Evolutionary conservation across 2,113 vertebrate species (phyloP), one percentile per base, ranked within the genome.

Genomic region (Cynoglossus semilaevis): DNA sequence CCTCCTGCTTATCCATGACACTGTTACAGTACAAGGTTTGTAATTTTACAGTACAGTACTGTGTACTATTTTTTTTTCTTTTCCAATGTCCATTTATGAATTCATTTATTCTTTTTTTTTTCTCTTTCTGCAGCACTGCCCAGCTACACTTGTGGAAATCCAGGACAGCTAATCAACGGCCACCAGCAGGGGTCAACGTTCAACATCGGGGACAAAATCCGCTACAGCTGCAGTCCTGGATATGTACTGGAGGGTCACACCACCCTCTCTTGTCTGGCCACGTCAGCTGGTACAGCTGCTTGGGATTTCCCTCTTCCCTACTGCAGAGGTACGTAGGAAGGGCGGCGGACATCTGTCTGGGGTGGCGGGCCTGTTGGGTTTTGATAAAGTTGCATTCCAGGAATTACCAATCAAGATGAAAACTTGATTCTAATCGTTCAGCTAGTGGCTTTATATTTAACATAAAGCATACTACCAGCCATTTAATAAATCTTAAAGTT

Each of bases 271-370:
- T 99, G 97, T 84, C 92, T 96, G 0, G 92, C 94, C 48, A 91
- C 81, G 18, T 92, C 90, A 0, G 90, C 93, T 2, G 92, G 91
- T 19, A 92, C 91, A 0, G 95, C 97, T 59, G 94, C 93, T 29
- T 99, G 97, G 97, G 96, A 99, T 77, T 98, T 99, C 51, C 97
- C 97, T 0, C 90, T 99, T 16, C 97, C 97, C 9, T 94, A 95
- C 90, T 99, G 97, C 88, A 89, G 96, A 95, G 96, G 97, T 98
- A 73, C 3, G 70, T 53, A 15, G 9, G 15, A 45, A 44, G 5
- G 4, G 13, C 36, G 42, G 1, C 4, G 18, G n/a, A 19, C 16
- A 29, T 0, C 8, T 9, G 6, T 43, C 3, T 9, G 1, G 44
- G 42, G 19, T 37, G 14, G 47, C 6, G n/a, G 5, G 16, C 12